Base-by-base conservation (phyloP, 1,140 invertebrate genomes). In the Diuraphis noxia region DNA sequence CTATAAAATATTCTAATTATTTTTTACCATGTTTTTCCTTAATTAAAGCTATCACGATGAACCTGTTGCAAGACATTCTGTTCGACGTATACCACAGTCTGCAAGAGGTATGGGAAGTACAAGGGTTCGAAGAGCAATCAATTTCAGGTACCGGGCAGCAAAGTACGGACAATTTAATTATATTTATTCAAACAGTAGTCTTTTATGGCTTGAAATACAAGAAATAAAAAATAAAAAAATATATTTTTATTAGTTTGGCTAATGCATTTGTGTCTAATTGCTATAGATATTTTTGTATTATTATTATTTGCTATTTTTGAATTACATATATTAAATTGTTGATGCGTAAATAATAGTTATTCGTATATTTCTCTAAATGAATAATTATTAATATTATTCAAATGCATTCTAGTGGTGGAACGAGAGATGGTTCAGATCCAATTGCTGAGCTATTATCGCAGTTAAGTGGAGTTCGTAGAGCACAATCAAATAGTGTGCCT, bases 361-460 rank as follows among this genome's bases (percentile, higher is more conserved):
- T n/a, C 6, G 34, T 34, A 25, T 34, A 34, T 85, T 82, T n/a
- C 46, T 72, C 30, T 1, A 72, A n/a, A 41, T 89, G 7, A 34
- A 30, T 41, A 40, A 13, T 88, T 77, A 41, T 72, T 77, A 34
- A 41, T 41, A 56, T 38, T 43, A 21, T 79, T 81, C 8, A 25
- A 46, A 79, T 91, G 79, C 13, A 81, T 94, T 96, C 96, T 92
- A 96, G 97, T 92, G 96, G 97, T 93, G 97, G 97, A 87, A 97
- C 96, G 93, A 96, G 97, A 93, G 98, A 99, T 93, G 96, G 97
- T 92, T 97, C 97, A 93, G 98, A 99, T 95, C 98, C 98, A 89
- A 99, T 99, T 93, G 97, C 97, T 77, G 98, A 99, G 95, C 95
- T 99, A 92, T 94, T 99, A 91, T 98, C 97, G 88, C 98, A 98